Percentiles rank a stretch among this genome's conserved stretches.
Conservation (phyloP, 2,113 vertebrate genomes). For the Cryptotis parvus region DNA sequence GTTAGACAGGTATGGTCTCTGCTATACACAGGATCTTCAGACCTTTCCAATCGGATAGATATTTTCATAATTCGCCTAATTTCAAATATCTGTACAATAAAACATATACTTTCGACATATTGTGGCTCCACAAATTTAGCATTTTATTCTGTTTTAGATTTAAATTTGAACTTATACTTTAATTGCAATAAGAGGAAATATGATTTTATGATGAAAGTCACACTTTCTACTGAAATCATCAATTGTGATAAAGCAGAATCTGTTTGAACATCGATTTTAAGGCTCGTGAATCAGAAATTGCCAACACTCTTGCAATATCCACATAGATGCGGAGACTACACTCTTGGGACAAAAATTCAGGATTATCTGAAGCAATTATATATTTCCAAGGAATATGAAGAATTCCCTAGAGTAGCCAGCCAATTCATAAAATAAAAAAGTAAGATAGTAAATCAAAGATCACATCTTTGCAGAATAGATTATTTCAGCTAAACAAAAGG, state of each 20-base stretch:
- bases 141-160: background rate
- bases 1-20: no score
- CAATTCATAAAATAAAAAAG: background rate
- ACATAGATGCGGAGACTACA: background rate
- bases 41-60: background rate
- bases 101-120: background rate
- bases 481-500: background rate
- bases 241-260: background rate
- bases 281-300: background rate
- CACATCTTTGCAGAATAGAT: background rate
- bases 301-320: background rate
- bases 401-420: background rate
- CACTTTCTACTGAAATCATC: constrained; percentile 24
- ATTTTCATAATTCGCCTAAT: rapidly evolving
- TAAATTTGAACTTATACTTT: background rate
- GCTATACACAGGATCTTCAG: background rate
- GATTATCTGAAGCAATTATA: background rate
- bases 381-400: background rate
- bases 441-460: background rate
- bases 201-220: constrained; percentile 1
- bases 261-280: constrained; percentile 36
- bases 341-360: background rate
- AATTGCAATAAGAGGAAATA: background rate
- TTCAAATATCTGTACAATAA: background rate
- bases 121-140: background rate